Conservation (phyloP, 1,140 invertebrate species). For the Neodiprion fabricii region DNA sequence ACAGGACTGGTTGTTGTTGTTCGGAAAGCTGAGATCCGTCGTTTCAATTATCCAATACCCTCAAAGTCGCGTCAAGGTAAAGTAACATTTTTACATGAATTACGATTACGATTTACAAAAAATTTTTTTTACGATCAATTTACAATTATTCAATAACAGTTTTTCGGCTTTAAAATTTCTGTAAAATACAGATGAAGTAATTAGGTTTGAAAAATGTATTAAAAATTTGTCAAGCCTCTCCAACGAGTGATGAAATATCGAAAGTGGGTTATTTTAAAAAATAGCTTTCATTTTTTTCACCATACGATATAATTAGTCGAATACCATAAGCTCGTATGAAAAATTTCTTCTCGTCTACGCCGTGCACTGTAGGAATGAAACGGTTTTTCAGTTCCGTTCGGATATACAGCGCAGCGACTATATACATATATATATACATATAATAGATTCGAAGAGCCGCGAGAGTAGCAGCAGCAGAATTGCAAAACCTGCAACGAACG, state of each 20-base stretch:
- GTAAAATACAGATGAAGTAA: no score
- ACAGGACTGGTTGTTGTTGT: neutral
- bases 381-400: neutral
- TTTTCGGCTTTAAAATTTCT: no score
- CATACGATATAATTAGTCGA: neutral
- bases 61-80: no score
- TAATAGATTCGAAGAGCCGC: no score
- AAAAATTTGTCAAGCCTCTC: no score
- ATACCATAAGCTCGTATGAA: neutral
- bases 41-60: neutral
- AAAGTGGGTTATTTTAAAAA: neutral
- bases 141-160: neutral
- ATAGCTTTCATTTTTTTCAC: neutral
- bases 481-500: slow-evolving; percentile 1
- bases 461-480: neutral
- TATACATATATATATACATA: no score
- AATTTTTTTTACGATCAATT: neutral
- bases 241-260: neutral
- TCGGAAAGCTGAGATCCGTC: neutral
- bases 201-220: no score
- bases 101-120: no score
- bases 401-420: neutral
- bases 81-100: no score
- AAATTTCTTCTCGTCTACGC: no score
- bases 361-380: no score